Percentiles rank a stretch among this genome's conserved stretches.
phyloP scores from a whole-genome alignment of 1,140 invertebrate species.

The Rhyzopertha dominica region DNA sequence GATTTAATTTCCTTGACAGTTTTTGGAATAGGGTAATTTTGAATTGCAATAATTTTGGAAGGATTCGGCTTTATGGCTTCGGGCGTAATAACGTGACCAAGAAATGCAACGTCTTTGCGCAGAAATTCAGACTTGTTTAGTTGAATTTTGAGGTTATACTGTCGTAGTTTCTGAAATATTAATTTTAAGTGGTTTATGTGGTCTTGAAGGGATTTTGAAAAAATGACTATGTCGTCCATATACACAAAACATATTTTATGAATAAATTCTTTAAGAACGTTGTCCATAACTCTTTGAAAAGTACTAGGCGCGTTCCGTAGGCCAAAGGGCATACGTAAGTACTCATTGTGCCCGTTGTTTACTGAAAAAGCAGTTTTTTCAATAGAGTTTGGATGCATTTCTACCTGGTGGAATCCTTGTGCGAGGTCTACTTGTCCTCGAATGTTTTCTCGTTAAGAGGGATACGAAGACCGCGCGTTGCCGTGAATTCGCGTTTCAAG shows the following conservation, averaged over 20 bases:
- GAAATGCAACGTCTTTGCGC: constrained; percentile 37
- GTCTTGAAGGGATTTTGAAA: constrained; percentile 14
- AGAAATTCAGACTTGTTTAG: constrained; percentile 31
- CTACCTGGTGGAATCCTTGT: constrained; percentile 5
- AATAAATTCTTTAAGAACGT: too few species aligned
- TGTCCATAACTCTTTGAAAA: constrained; percentile 18
- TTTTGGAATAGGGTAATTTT: too few species aligned
- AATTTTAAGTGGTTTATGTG: constrained; percentile 1
- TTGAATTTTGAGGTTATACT: constrained; percentile 9
- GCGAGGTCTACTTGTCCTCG: constrained; percentile 1
- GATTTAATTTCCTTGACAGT: constrained; percentile 33
- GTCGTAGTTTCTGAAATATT: constrained; percentile 5
- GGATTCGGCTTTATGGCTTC: constrained; percentile 23
- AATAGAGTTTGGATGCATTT: not conserved
- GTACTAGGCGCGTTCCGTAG: not conserved
- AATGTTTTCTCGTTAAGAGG: not conserved
- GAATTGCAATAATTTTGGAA: constrained; percentile 30
- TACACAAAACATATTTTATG: too few species aligned
- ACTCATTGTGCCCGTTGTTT: constrained; percentile 6
- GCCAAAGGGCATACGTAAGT: constrained; percentile 5
- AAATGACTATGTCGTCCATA: constrained; percentile 30
- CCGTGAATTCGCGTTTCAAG: too few species aligned
- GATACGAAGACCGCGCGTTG: too few species aligned
- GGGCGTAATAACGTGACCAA: constrained; percentile 35
- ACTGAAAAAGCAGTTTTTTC: constrained; percentile 6